Base-by-base conservation (phyloP, 1,140 invertebrate genomes). In the Archivesica marissinica region DNA sequence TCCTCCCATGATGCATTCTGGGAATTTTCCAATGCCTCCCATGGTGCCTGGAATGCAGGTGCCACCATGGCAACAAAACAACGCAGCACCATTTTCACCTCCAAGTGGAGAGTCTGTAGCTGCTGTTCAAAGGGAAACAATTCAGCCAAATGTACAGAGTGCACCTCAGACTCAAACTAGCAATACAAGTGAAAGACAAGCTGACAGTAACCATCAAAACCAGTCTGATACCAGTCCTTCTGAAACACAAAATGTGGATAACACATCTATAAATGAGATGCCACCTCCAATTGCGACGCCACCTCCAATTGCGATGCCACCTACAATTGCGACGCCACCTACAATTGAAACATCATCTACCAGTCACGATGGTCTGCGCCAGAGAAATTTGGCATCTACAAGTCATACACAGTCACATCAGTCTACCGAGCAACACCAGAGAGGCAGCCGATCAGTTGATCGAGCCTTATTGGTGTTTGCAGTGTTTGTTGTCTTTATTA, bases 21-120 rank as follows among this genome's bases (percentile, higher is more conserved):
- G 64, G 17, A 52, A 20, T 35, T 38, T 66, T 38, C 30, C 61
- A 20, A 64, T 64, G 30, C 64, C 64, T 25, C 79, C 79, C 33
- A 59, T 82, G 44, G 41, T 74, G 50, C 79, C 66, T 56, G 66
- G 64, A 7, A 38, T 52, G 25, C 61, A 52, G 35, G 28, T 82
- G 68, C 66, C 44, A 23, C 79, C 66, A 82, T 74, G 68, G 47
- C 79, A 74, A 72, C 79, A 82, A 25, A 23, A 39, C 15, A 75
- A 33, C 23, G 28, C 38, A 47, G 52, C 44, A 44, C 77, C 59
- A 44, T 23, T n/a, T 39, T 9, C 75, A 25, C 38, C 28, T 41
- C 74, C 35, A 50, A 76, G 74, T 56, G 20, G 30, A 20, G 35
- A 0, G 20, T 9, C 47, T n/a, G 74, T 35, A 33, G 13, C 50